Conservation (phyloP, 2,797 vertebrate species). For the Hippopotamyrus pictus region DNA sequence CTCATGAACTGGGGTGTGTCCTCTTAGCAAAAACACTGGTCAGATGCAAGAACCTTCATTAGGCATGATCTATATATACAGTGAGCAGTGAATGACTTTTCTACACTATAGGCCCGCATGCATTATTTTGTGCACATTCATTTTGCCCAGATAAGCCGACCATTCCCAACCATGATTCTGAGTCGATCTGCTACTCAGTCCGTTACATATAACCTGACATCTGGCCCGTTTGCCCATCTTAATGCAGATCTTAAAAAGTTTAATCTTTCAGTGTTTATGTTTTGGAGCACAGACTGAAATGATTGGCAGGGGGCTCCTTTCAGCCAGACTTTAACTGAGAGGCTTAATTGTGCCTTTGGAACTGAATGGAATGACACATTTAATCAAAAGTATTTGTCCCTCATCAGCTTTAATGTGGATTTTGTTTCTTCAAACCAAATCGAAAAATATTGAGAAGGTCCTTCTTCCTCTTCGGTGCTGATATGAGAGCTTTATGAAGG, state of each 20-base stretch:
- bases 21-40: background rate
- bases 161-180: background rate
- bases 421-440: background rate
- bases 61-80: background rate
- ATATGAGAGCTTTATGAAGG: conserved; percentile 51
- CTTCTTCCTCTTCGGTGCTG: conserved; percentile 49
- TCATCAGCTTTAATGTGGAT: conserved; percentile 1
- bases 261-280: background rate
- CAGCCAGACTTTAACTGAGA: background rate
- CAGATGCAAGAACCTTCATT: background rate
- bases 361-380: background rate
- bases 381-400: background rate
- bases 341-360: background rate
- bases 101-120: background rate
- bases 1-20: background rate
- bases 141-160: background rate
- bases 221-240: background rate
- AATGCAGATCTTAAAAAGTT: conserved; percentile 3
- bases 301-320: background rate
- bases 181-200: background rate
- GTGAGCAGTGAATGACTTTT: background rate
- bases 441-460: conserved; percentile 29
- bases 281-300: background rate
- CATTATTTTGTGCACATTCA: background rate
- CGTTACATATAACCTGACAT: background rate